Conservation (phyloP, 1,140 invertebrate genomes). For the Drosophila eugracilis region DNA sequence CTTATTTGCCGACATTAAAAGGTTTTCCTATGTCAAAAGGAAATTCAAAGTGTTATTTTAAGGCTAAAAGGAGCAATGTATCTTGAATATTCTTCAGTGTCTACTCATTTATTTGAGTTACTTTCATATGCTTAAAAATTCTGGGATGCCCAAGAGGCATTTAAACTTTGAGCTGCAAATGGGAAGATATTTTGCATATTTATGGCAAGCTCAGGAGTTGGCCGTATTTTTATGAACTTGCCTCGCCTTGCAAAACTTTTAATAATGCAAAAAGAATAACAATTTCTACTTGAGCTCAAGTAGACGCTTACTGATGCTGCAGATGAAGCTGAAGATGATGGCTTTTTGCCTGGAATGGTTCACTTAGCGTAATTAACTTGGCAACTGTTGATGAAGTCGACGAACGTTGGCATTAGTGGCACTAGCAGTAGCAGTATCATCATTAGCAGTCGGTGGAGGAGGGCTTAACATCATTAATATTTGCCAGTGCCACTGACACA, state of each 20-base stretch:
- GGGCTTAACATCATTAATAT: constrained; percentile 72
- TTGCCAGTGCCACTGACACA: constrained; percentile 57
- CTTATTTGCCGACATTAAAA: background rate
- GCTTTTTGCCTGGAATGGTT: constrained; percentile 53
- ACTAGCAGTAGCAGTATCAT: constrained; percentile 36
- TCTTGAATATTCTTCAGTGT: background rate
- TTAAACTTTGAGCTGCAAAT: constrained; percentile 24
- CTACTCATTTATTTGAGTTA: background rate
- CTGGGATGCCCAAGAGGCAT: constrained; percentile 4
- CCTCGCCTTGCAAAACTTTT: constrained; percentile 50
- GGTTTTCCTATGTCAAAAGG: background rate
- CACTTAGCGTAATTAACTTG: constrained; percentile 80
- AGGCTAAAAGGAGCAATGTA: background rate
- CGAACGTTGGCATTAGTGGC: constrained; percentile 20
- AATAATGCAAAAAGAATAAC: constrained; percentile 70
- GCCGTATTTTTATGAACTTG: constrained; percentile 55
- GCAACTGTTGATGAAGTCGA: constrained; percentile 72
- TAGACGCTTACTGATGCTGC: constrained; percentile 8
- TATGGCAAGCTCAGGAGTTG: constrained; percentile 58
- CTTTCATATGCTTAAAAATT: constrained; percentile 13
- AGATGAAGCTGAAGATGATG: constrained; percentile 41
- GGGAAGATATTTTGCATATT: constrained; percentile 66
- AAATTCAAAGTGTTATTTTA: background rate
- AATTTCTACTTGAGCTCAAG: constrained; percentile 34
- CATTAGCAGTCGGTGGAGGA: constrained; percentile 45